phyloP scores from a whole-genome alignment of 2,888 invertebrate species.

The Amphipoea lucens region DNA sequence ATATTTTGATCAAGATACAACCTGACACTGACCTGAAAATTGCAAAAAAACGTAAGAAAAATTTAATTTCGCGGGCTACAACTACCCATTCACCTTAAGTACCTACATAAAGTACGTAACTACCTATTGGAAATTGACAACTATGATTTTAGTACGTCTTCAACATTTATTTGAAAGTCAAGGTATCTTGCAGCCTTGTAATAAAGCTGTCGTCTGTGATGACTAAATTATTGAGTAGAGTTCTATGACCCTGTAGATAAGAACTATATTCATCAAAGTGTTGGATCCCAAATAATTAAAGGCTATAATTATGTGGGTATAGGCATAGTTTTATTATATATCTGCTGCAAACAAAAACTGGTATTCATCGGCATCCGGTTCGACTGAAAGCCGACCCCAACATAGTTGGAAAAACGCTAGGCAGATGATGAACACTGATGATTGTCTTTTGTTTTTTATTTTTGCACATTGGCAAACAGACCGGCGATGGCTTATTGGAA shows the following conservation, averaged over 20 bases:
- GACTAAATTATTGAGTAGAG: constrained; percentile 13
- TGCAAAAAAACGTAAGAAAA: too few species aligned
- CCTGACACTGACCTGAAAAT: too few species aligned
- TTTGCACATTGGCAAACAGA: not conserved
- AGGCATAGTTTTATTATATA: not conserved
- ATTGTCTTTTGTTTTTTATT: not conserved
- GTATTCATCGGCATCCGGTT: not conserved
- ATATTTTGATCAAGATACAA: too few species aligned
- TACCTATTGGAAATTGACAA: constrained; percentile 8
- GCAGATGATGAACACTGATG: not conserved
- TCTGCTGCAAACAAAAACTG: not conserved
- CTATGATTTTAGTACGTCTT: constrained; percentile 21
- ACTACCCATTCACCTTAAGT: too few species aligned
- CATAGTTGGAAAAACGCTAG: not conserved
- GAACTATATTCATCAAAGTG: not conserved
- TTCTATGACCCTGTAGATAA: not conserved
- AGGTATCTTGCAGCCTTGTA: not conserved
- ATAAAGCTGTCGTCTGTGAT: not conserved
- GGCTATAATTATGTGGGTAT: not conserved
- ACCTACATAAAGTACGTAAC: not conserved
- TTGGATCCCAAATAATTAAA: not conserved
- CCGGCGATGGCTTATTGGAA: not conserved
- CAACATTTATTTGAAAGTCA: constrained; percentile 14
- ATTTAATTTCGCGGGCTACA: too few species aligned
- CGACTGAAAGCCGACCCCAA: not conserved